A percentile compares a stretch with the other conserved stretches of the same genome.
Conservation (phyloP, 2,113 vertebrate genomes). For the Drymodes brunneopygia region DNA sequence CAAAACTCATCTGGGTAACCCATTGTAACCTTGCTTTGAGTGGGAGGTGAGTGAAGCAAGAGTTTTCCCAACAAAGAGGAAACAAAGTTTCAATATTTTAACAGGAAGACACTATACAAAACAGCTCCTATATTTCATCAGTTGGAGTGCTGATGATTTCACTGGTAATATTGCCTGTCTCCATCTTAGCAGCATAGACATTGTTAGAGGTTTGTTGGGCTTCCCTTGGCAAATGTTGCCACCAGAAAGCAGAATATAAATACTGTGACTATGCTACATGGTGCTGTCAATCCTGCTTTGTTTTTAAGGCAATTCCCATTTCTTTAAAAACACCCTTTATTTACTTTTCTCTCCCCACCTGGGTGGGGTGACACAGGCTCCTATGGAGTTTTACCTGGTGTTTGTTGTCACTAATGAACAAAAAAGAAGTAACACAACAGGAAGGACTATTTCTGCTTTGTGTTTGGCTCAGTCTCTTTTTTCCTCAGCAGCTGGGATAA, state of each 20-base stretch:
- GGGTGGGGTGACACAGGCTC: neutral
- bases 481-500: neutral
- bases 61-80: neutral
- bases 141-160: neutral
- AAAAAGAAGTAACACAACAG: neutral
- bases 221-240: neutral
- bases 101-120: neutral
- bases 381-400: neutral
- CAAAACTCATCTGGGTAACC: neutral
- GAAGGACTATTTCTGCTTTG: neutral
- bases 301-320: neutral
- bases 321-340: neutral
- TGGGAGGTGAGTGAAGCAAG: neutral
- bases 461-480: neutral
- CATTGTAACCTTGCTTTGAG: neutral
- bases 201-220: conserved; percentile 5
- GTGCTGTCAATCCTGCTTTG: neutral
- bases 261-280: neutral
- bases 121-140: neutral
- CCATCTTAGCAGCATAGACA: neutral
- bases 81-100: neutral
- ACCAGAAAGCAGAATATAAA: neutral
- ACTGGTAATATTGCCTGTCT: neutral
- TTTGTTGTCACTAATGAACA: neutral
- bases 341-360: neutral